Conservation (phyloP, 2,113 vertebrate genomes). For the Malurus cyaneus region DNA sequence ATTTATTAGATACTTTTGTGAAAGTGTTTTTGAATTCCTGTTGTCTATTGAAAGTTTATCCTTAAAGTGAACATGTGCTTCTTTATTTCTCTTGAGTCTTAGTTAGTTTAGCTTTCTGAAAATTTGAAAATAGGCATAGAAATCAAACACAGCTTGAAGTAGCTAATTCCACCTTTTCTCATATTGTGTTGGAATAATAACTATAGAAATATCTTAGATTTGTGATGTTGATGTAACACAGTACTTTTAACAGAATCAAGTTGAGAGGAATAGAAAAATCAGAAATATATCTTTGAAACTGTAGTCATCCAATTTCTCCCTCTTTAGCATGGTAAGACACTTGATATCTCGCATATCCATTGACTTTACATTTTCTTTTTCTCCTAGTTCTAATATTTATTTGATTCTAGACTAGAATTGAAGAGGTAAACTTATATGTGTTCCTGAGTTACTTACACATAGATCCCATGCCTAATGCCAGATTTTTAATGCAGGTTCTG, state of each 20-base stretch:
- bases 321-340: not conserved
- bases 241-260: not conserved
- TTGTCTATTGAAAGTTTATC: not conserved
- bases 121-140: not conserved
- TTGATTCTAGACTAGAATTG: not conserved
- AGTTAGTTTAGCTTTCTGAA: not conserved
- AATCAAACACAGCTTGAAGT: not conserved
- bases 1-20: not conserved
- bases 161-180: not conserved
- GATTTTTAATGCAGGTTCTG: not conserved
- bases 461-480: not conserved
- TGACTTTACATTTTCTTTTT: not conserved
- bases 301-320: not conserved
- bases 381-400: not conserved
- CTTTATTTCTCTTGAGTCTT: not conserved
- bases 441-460: not conserved
- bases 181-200: not conserved
- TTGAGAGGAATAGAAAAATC: not conserved
- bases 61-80: not conserved
- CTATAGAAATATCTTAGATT: not conserved
- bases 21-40: not conserved
- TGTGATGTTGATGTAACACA: not conserved
- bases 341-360: not conserved
- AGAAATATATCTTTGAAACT: not conserved
- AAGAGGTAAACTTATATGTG: not conserved